Evolutionary conservation across 2,888 invertebrate genomes (phyloP).

Genomic region (Dryobotodes eremita): DNA sequence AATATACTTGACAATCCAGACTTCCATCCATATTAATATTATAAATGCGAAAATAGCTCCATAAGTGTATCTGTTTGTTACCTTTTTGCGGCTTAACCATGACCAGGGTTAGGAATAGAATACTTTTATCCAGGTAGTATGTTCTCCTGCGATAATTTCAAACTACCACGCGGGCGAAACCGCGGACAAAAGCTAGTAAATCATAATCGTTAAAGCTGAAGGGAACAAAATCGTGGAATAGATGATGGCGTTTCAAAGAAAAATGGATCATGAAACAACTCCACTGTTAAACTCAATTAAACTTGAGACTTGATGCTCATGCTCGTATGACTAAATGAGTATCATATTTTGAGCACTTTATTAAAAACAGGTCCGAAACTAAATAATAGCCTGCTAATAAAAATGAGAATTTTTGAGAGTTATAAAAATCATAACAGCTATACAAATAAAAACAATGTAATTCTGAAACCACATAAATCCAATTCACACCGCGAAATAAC

Average conservation of each 20-base stretch:
- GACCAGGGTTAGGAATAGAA: not conserved
- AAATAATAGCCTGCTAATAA: not conserved
- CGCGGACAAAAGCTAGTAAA: not conserved
- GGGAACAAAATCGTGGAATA: not conserved
- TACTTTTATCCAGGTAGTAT: not conserved
- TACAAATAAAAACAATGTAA: constrained; percentile 4
- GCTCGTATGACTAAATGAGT: not conserved
- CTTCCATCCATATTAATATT: not conserved
- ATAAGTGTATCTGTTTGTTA: not conserved
- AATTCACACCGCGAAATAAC: constrained; percentile 41
- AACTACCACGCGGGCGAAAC: not conserved
- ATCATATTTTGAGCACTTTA: not conserved
- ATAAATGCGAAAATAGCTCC: not conserved
- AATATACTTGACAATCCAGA: not conserved
- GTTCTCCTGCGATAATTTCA: not conserved
- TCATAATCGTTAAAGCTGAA: too few species aligned
- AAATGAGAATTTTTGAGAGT: not conserved
- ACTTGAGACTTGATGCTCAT: not conserved
- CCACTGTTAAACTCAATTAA: not conserved
- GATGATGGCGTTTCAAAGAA: not conserved
- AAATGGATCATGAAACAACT: not conserved
- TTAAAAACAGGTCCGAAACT: not conserved
- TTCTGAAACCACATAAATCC: constrained; percentile 13
- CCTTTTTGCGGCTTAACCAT: not conserved
- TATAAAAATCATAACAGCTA: not conserved